These are phyloP conservation scores for Copsychus sechellarum DNA, from an alignment of 2,113 vertebrate genomes.

Conservation along the genomic window DNA sequence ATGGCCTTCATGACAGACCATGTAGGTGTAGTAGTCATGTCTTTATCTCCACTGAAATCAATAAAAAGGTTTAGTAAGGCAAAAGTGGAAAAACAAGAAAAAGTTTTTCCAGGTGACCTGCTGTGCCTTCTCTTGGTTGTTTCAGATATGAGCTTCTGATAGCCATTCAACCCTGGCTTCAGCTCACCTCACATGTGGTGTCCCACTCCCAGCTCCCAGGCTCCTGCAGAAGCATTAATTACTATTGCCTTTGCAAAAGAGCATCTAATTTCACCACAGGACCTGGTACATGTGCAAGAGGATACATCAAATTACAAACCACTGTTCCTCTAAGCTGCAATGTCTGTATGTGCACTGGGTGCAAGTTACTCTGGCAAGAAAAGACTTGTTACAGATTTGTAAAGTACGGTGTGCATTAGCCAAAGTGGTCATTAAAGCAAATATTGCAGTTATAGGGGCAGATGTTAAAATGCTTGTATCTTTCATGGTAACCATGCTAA, in stretches of 20 bases:
- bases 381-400: neutral
- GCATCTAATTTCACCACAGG: conserved; percentile 12
- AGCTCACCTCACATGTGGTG: neutral
- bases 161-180: neutral
- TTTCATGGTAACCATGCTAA: neutral
- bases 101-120: conserved; percentile 18
- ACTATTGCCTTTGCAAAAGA: neutral
- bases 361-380: conserved; percentile 6
- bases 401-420: neutral
- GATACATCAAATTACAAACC: conserved; percentile 8
- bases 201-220: neutral
- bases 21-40: neutral
- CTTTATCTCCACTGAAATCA: conserved; percentile 29
- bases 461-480: neutral
- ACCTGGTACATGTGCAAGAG: neutral
- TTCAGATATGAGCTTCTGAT: conserved; percentile 7
- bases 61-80: neutral
- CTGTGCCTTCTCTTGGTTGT: neutral
- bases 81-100: conserved; percentile 15
- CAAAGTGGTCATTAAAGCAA: neutral
- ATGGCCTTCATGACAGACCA: neutral
- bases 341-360: neutral
- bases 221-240: conserved; percentile 3
- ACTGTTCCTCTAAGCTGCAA: neutral
- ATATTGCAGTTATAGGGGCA: neutral